A percentile compares a stretch with the other conserved stretches of the same genome.
Conservation (phyloP, 2,888 invertebrate species). For the Dexiosoma caninum region DNA sequence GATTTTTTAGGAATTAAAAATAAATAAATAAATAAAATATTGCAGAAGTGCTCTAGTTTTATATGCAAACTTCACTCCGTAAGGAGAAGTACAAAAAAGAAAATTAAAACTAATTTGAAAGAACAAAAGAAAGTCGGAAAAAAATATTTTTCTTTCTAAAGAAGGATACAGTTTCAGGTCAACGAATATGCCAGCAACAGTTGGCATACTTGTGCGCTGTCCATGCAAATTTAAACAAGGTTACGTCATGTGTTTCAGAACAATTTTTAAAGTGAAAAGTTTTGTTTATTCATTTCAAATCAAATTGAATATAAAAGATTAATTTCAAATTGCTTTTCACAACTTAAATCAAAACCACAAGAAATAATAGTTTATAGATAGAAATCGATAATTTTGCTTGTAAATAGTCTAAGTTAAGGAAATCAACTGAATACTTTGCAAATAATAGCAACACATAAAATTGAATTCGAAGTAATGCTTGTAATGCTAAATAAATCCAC, state of each 20-base stretch:
- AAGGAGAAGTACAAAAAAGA: neutral
- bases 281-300: neutral
- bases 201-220: too few relatives aligned
- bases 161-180: constrained; percentile 30
- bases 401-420: neutral
- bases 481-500: too few relatives aligned
- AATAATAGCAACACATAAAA: too few relatives aligned
- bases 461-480: too few relatives aligned
- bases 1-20: neutral
- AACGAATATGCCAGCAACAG: constrained; percentile 6
- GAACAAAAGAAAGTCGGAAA: neutral
- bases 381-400: constrained; percentile 25
- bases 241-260: neutral
- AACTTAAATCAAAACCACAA: neutral
- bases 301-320: constrained; percentile 1
- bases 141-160: neutral
- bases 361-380: neutral
- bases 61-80: too few relatives aligned
- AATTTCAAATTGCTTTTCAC: neutral
- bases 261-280: neutral
- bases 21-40: neutral
- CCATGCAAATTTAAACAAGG: neutral
- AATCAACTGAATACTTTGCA: too few relatives aligned
- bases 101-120: neutral
- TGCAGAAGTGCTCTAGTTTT: neutral